Conservation (phyloP, 2,797 vertebrate genomes). For the Pitangus sulphuratus region DNA sequence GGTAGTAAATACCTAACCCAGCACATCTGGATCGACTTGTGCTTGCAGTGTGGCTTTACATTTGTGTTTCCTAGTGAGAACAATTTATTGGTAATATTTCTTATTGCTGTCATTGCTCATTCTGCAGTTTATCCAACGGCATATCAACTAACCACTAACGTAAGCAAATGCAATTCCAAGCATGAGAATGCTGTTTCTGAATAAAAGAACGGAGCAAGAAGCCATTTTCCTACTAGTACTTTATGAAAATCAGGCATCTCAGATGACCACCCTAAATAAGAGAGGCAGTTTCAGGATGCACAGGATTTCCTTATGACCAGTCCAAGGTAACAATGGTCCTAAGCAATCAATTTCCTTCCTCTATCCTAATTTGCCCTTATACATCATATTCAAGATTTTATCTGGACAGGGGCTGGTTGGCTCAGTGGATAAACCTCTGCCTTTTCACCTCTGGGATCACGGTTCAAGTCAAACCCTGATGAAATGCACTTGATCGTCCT, state of each 20-base stretch:
- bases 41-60: background rate
- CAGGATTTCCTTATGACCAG: background rate
- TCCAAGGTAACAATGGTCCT: background rate
- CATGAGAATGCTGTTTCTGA: background rate
- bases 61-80: background rate
- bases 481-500: conserved; percentile 75
- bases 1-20: background rate
- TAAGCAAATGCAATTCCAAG: background rate
- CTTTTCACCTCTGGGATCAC: conserved; percentile 74
- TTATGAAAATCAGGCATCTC: background rate
- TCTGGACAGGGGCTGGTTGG: conserved; percentile 68
- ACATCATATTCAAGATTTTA: conserved; percentile 74
- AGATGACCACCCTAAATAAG: background rate
- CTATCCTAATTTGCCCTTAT: conserved; percentile 68
- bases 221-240: background rate
- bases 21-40: background rate
- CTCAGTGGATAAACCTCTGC: conserved; percentile 75
- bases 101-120: background rate
- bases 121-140: background rate
- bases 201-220: background rate
- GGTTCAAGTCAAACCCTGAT: conserved; percentile 76
- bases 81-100: background rate
- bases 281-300: background rate
- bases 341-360: conserved; percentile 61
- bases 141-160: background rate